Evolutionary conservation across 2,797 vertebrate species (phyloP), one percentile per base, ranked within the genome.

Genomic region (Carduelis carduelis): DNA sequence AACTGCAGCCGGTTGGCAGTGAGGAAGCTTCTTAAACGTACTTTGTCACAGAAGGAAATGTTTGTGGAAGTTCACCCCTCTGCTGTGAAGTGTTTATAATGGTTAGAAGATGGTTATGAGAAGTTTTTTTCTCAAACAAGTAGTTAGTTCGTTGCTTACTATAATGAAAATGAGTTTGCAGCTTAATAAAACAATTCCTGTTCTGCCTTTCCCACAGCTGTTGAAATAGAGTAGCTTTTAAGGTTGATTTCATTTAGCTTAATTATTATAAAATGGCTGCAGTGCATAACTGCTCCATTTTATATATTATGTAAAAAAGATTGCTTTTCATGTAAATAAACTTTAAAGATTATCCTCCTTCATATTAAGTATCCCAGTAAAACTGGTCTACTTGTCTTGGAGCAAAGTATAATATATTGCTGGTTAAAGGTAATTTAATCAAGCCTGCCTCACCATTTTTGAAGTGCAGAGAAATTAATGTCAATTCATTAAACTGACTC

Each of bases 381-480:
- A 97, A 96, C 97, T 97, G 97, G 80, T 92, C 88, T 96, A 47
- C 78, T 96, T 96, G 91, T 94, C 79, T 92, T 95, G 87, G 92
- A 96, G 53, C 96, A 89, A 95, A 97, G 88, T 80, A 50, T 91
- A 97, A 97, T 97, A 96, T 96, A 96, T 96, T 97, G 65, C 87
- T 93, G 69, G 83, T 87, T 96, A 91, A 95, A 95, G 86, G 90
- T 94, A 91, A 89, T 83, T 94, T 95, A 96, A 94, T 94, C 59
- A 92, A 95, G 52, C 57, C 52, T 95, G 63, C 81, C 70, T 90
- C 85, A 79, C 77, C 43, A 17, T 89, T 87, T 93, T 18, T 91
- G 68, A 95, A 88, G 76, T 56, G 88, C 94, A 85, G 92, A 94
- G 83, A 93, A 93, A 92, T 71, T 65, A 65, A 69, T 88, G 74